phyloP scores from a whole-genome alignment of 1,140 invertebrate genomes.

The Drosophila virilis region DNA sequence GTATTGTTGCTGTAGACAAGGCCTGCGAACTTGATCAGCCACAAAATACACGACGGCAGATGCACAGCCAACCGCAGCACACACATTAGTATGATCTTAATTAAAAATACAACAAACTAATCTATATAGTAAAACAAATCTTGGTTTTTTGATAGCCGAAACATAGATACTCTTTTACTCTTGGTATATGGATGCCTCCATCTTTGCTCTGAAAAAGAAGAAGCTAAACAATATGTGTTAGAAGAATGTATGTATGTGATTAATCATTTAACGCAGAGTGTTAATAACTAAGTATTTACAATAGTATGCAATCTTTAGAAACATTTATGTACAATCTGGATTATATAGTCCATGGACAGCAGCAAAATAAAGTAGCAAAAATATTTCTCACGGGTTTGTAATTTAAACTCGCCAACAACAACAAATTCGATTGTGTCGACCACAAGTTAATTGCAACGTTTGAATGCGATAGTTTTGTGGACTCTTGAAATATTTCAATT shows the following conservation, averaged over 20 bases:
- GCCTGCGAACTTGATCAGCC: constrained; percentile 73
- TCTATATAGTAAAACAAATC: not conserved
- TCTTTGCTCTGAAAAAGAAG: too few relatives aligned
- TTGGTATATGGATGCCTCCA: not conserved
- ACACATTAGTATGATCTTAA: constrained; percentile 66
- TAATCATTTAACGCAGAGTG: too few relatives aligned
- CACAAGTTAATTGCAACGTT: constrained; percentile 77
- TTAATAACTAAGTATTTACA: too few relatives aligned
- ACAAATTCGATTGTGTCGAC: constrained; percentile 30
- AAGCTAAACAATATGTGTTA: too few relatives aligned
- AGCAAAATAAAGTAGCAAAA: not conserved
- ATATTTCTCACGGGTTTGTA: constrained; percentile 69
- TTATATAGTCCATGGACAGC: constrained; percentile 15
- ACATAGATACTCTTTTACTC: constrained; percentile 13
- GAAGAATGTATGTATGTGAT: too few relatives aligned
- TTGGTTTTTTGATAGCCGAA: not conserved
- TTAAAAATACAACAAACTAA: constrained; percentile 39
- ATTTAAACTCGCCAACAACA: constrained; percentile 55
- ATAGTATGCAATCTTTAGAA: too few relatives aligned
- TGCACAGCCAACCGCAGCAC: constrained; percentile 47
- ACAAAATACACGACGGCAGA: constrained; percentile 39
- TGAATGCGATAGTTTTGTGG: constrained; percentile 76
- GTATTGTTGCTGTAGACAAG: constrained; percentile 17
- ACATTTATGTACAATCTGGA: not conserved
- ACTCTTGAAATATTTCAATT: constrained; percentile 78